Evolutionary conservation across 2,113 vertebrate genomes (phyloP).

Genomic region (Cochlearius cochlearius): DNA sequence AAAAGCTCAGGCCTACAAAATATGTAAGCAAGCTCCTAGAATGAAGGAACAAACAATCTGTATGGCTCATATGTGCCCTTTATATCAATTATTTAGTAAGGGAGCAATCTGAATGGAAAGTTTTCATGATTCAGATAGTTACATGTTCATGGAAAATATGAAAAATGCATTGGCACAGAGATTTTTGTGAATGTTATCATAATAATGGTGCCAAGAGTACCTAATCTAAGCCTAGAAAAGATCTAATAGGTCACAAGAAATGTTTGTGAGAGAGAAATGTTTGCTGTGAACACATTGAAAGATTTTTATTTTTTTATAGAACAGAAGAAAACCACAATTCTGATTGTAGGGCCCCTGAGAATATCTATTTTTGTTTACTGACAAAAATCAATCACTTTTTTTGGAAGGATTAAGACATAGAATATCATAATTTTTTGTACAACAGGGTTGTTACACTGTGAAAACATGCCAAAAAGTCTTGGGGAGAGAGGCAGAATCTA

Average conservation of each 20-base stretch:
- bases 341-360: background rate
- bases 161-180: background rate
- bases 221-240: background rate
- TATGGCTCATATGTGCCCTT: background rate
- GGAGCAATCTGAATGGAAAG: background rate
- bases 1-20: background rate
- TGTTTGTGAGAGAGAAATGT: background rate
- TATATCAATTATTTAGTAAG: background rate
- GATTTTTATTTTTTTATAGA: constrained; percentile 9
- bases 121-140: background rate
- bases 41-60: background rate
- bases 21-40: background rate
- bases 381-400: background rate
- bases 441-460: background rate
- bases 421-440: background rate
- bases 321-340: constrained; percentile 6
- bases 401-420: background rate
- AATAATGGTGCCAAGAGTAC: background rate
- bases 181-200: background rate
- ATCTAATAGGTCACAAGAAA: background rate
- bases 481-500: background rate
- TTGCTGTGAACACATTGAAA: background rate
- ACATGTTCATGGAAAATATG: background rate
- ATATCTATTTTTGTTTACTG: background rate
- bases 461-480: background rate